Percentiles rank a stretch among this genome's conserved stretches.
Evolutionary conservation across 2,113 vertebrate genomes (phyloP).

Genomic region (Apodemus sylvaticus): DNA sequence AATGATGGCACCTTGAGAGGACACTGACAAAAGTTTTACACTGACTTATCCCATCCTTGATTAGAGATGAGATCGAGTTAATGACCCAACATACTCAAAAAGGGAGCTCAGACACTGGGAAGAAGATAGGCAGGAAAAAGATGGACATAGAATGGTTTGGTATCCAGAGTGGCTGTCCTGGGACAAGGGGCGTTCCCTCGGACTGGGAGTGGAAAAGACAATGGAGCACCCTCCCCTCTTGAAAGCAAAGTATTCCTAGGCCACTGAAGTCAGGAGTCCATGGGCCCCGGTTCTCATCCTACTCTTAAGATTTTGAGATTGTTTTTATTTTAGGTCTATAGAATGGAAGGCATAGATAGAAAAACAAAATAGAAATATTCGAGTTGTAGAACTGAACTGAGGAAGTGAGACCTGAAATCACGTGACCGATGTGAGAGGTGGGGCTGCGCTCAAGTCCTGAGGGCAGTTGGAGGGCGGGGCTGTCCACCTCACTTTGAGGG

Average conservation of each 20-base stretch:
- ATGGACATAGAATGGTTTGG: background rate
- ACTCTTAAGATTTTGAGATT: slow-evolving; percentile 19
- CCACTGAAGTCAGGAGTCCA: slow-evolving; percentile 7
- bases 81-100: background rate
- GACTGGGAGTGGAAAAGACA: background rate
- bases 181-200: background rate
- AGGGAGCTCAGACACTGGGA: background rate
- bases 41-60: background rate
- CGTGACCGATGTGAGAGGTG: background rate
- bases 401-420: slow-evolving; percentile 28
- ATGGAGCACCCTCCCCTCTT: background rate
- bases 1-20: background rate
- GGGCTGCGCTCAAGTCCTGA: background rate
- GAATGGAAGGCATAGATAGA: slow-evolving; percentile 46
- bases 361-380: slow-evolving; percentile 55
- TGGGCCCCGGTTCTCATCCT: slow-evolving; percentile 20
- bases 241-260: slow-evolving; percentile 4
- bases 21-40: background rate
- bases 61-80: background rate
- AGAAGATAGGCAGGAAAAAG: background rate
- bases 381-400: slow-evolving; percentile 35
- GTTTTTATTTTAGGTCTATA: slow-evolving; percentile 62
- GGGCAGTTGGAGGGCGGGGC: background rate
- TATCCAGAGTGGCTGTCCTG: background rate
- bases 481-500: background rate